Percentiles rank a stretch among this genome's conserved stretches.
Conservation (phyloP, 2,797 vertebrate genomes). For the Harpagifer antarcticus region DNA sequence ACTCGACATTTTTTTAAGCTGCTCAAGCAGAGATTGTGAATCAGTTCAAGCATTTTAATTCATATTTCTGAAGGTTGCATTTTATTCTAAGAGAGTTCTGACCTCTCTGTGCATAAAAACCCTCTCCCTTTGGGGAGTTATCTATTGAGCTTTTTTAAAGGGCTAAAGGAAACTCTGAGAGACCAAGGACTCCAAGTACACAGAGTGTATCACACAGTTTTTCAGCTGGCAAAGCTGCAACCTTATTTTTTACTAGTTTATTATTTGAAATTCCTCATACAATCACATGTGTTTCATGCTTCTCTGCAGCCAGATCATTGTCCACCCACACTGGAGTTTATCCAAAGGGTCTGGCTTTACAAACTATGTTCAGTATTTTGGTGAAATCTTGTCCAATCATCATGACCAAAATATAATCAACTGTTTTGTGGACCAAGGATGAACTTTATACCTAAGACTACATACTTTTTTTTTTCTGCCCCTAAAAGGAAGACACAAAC, state of each 20-base stretch:
- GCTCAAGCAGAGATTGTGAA: constrained; percentile 24
- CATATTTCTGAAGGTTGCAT: constrained; percentile 36
- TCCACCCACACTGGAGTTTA: constrained; percentile 36
- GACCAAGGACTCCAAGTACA: constrained; percentile 18
- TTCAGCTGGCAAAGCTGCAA: constrained; percentile 27
- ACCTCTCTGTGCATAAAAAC: constrained; percentile 50
- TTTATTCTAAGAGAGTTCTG: constrained; percentile 27
- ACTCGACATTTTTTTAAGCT: constrained; percentile 6
- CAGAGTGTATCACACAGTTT: constrained; percentile 21
- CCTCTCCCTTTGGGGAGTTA: constrained; percentile 34
- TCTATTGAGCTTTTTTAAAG: constrained; percentile 50
- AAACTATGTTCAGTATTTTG: constrained; percentile 23
- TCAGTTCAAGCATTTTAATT: constrained; percentile 30
- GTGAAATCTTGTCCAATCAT: constrained; percentile 16
- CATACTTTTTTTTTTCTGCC: background rate
- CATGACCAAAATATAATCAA: constrained; percentile 18
- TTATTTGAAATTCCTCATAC: constrained; percentile 39
- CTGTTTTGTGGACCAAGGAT: background rate
- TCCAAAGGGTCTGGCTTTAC: constrained; percentile 6
- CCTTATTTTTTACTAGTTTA: constrained; percentile 9
- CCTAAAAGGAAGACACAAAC: constrained; percentile 10
- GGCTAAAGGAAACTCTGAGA: constrained; percentile 26
- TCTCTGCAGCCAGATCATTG: constrained; percentile 26
- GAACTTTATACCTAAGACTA: background rate
- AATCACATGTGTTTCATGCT: constrained; percentile 6